These are phyloP conservation scores for Callocephalon fimbriatum DNA, from an alignment of 2,113 vertebrate species.

Conservation along the genomic window DNA sequence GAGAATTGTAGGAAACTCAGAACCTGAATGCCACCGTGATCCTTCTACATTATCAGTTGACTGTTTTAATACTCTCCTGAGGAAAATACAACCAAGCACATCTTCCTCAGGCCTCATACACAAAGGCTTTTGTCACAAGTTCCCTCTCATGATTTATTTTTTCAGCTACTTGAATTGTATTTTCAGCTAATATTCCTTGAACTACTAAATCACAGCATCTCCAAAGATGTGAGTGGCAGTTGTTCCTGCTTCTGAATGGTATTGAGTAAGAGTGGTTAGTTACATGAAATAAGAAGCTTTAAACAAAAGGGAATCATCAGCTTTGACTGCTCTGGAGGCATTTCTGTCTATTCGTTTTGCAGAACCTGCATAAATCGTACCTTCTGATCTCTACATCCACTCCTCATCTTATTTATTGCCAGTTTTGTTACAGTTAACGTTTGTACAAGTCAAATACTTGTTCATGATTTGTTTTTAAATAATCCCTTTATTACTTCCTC, in stretches of 20 bases:
- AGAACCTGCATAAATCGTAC: neutral
- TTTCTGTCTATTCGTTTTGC: neutral
- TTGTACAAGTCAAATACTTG: neutral
- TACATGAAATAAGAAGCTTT: neutral
- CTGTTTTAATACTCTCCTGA: neutral
- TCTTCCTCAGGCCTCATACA: neutral
- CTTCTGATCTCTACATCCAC: neutral
- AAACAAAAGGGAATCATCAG: neutral
- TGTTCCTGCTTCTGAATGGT: neutral
- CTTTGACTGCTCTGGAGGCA: neutral
- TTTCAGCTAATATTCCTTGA: neutral
- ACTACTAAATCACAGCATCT: neutral
- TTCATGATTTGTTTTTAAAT: conserved; percentile 12
- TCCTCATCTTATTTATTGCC: neutral
- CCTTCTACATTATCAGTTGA: neutral
- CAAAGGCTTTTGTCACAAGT: neutral
- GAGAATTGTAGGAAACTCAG: neutral
- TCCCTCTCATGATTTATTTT: neutral
- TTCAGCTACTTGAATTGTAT: neutral
- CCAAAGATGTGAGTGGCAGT: neutral
- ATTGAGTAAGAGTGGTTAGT: neutral
- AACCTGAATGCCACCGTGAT: neutral
- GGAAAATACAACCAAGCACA: neutral
- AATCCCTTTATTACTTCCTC: conserved; percentile 32
- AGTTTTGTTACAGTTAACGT: neutral